phyloP scores from a whole-genome alignment of 2,888 invertebrate species.

The Orthonevra nobilis region DNA sequence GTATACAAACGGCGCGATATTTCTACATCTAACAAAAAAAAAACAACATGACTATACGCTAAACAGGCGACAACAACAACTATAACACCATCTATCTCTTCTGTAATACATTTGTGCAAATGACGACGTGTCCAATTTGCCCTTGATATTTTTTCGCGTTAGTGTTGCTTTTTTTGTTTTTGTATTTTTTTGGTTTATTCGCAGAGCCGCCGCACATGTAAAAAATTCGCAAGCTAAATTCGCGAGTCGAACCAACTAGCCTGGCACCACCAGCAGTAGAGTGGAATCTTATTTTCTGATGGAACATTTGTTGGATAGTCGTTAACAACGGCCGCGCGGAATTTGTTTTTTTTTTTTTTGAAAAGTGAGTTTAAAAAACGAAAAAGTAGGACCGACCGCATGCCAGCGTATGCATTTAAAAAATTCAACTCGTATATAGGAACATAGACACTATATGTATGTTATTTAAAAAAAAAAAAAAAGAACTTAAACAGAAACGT shows the following conservation, averaged over 20 bases:
- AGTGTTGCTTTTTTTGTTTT: constrained; percentile 62
- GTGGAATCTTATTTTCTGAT: constrained; percentile 45
- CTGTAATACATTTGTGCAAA: constrained; percentile 70
- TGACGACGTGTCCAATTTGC: constrained; percentile 74
- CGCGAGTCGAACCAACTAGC: constrained; percentile 45
- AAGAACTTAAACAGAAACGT: constrained; percentile 28
- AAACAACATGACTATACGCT: constrained; percentile 41
- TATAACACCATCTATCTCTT: constrained; percentile 52
- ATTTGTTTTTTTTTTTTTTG: constrained; percentile 20
- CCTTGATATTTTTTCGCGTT: constrained; percentile 71
- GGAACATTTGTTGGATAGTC: constrained; percentile 42
- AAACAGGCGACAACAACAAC: constrained; percentile 42
- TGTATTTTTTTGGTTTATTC: constrained; percentile 67
- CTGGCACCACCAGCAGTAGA: constrained; percentile 35
- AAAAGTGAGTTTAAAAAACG: constrained; percentile 10
- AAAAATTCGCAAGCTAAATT: constrained; percentile 62
- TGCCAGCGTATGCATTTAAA: constrained; percentile 44
- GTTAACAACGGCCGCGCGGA: constrained; percentile 32
- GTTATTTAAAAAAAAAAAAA: too few relatives aligned
- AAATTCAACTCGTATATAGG: too few relatives aligned
- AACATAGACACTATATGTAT: constrained; percentile 9
- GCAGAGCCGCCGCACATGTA: constrained; percentile 66
- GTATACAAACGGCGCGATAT: constrained; percentile 55
- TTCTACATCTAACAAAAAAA: constrained; percentile 32
- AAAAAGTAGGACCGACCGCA: constrained; percentile 12